Base-by-base conservation (phyloP, 2,797 vertebrate species). In the Acanthurus tractus region DNA sequence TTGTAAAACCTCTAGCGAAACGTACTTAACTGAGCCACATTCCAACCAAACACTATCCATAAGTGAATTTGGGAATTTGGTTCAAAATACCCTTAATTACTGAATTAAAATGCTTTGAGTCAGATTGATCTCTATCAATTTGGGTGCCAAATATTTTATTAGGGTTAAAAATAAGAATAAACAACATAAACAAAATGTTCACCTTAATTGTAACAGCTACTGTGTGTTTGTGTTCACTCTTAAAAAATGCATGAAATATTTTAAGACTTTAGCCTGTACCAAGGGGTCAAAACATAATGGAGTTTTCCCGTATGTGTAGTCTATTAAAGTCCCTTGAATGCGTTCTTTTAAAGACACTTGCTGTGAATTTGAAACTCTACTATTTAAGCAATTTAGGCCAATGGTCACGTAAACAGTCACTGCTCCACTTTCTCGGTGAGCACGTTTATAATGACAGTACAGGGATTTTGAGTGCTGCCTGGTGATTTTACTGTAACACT, bases 101-200 rank as follows among this genome's bases (percentile, higher is more conserved):
- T 34, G 7, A 34, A 34, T 34, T 34, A 5, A 34, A 29, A 6
- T 34, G 6, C 7, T 34, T 34, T 34, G 29, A 3, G 29, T 34
- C 29, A 34, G 29, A 6, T 17, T 20, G 4, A 10, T 13, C 5
- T 63, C 8, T 9, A 61, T 11, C 17, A 52, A 8, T 38, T 14
- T 17, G 40, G 38, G 14, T 25, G 45, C 64, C 2, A 45, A 34
- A 36, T 53, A 1, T 62, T 83, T 61, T 70, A 70, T 55, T 59
- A 10, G 11, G 12, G 23, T 10, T 64, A 12, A 70, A 76, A 78
- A 61, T 44, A 70, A 52, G 7, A 36, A 45, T 0, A 8, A 52
- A 50, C 18, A 34, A 13, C 7, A 12, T 40, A 5, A 22, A 42
- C 52, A 11, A 40, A 49, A 9, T 45, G 8, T 29, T 50, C 18